Evolutionary conservation across 2,888 invertebrate species (phyloP), one percentile per base, ranked within the genome.

Genomic region (Lutraria lutraria): DNA sequence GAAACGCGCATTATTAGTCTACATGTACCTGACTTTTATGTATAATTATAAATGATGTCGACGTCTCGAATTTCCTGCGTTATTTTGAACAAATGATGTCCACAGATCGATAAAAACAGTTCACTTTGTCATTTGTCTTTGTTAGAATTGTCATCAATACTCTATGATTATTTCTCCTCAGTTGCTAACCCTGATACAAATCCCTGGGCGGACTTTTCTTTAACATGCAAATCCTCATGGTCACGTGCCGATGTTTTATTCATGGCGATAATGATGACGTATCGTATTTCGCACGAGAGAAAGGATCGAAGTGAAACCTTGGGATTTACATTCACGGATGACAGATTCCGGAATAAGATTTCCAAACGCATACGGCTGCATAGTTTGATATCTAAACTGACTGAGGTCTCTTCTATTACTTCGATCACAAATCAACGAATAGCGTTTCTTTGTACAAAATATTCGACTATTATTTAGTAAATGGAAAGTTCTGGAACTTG

Each of bases 201-300:
- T 68, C 63, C 63, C 63, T 25, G 76, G 76, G 19, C 76, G 34
- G 1, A 34, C 3, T 34, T 15, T 76, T 31, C 13, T 31, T 31
- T 25, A 76, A 10, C 13, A 76, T 76, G 76, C 76, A 76, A 76
- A 76, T 76, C 76, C 29, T 25, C 13, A 29, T 0, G 31, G 76
- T 76, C 76, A 76, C 76, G 76, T 76, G 76, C 0, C 2, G 16
- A 76, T 76, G 76, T 76, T 34, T 76, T 76, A 76, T 76, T 76
- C 76, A 34, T 76, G 19, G 19, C 2, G 34, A 29, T 76, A 76
- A 76, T 34, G 3, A 34, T 76, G 34, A 31, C 76, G 76, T 34
- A 34, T 76, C 4, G 15, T 16, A 15, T 34, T 76, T 31, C 29
- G 31, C 16, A 31, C 19, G 76, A 34, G 6, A 76, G 76, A 76